A percentile compares a stretch with the other conserved stretches of the same genome.
phyloP scores from a whole-genome alignment of 2,797 vertebrate genomes.

The Leucoraja ocellata region DNA sequence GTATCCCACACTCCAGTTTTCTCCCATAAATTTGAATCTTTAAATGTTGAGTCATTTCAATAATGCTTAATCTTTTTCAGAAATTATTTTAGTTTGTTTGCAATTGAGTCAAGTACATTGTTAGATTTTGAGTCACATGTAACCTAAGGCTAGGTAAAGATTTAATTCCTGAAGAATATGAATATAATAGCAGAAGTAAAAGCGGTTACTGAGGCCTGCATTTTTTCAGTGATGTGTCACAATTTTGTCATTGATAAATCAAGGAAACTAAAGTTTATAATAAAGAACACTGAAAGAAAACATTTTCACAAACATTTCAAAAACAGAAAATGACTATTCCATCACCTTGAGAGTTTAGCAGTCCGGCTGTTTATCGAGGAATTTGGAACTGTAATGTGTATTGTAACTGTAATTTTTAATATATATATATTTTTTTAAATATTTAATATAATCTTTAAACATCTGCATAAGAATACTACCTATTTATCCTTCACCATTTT shows the following conservation, averaged over 20 bases:
- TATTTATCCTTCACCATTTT: no score
- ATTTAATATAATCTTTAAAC: no score
- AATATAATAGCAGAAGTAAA: no score
- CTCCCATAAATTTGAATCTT: background rate
- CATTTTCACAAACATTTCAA: background rate
- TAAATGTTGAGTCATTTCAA: background rate
- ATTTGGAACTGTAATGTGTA: no score
- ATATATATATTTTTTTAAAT: no score
- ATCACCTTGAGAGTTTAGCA: background rate
- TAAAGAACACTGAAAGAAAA: background rate
- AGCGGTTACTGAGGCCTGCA: background rate
- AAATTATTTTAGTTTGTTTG: background rate
- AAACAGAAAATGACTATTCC: background rate
- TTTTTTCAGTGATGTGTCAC: background rate
- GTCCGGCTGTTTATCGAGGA: no score
- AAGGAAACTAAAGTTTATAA: background rate
- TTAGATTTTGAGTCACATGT: background rate
- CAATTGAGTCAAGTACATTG: background rate
- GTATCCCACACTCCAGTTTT: background rate
- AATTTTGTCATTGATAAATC: background rate
- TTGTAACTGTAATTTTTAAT: no score
- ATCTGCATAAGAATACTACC: no score
- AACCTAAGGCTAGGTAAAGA: no score
- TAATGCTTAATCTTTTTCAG: background rate
- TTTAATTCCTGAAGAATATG: no score